Percentiles rank a stretch among this genome's conserved stretches.
Conservation (phyloP, 2,797 vertebrate species). For the Gobionotothen gibberifrons region DNA sequence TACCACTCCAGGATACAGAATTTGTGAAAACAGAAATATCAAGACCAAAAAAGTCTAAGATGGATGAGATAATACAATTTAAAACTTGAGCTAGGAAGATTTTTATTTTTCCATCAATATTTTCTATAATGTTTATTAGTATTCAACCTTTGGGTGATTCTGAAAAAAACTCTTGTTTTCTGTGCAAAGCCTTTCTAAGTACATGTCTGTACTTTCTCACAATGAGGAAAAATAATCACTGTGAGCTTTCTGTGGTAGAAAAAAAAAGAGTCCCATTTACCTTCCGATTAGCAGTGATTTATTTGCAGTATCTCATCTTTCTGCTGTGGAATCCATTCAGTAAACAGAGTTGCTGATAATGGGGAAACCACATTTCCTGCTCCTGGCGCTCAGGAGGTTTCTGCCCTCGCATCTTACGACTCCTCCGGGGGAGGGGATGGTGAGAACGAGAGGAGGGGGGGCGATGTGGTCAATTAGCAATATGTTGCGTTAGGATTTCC, state of each 20-base stretch:
- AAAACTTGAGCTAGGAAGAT: neutral
- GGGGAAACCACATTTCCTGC: conserved; percentile 80
- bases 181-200: neutral
- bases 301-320: conserved; percentile 42
- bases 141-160: neutral
- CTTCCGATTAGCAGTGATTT: conserved; percentile 54
- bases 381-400: conserved; percentile 45
- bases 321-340: conserved; percentile 72
- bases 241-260: neutral
- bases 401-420: conserved; percentile 11
- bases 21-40: neutral
- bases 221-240: conserved; percentile 43
- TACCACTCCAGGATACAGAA: neutral
- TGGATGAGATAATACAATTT: conserved; percentile 1
- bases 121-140: neutral
- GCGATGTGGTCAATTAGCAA: conserved; percentile 16
- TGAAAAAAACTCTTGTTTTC: neutral
- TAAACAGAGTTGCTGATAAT: conserved; percentile 75
- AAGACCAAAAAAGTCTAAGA: neutral
- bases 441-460: neutral
- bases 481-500: conserved; percentile 2
- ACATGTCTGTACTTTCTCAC: neutral
- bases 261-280: conserved; percentile 4
- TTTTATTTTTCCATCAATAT: neutral
- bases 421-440: conserved; percentile 37